Evolutionary conservation across 2,797 vertebrate species (phyloP).

Genomic region (Squalus acanthias): DNA sequence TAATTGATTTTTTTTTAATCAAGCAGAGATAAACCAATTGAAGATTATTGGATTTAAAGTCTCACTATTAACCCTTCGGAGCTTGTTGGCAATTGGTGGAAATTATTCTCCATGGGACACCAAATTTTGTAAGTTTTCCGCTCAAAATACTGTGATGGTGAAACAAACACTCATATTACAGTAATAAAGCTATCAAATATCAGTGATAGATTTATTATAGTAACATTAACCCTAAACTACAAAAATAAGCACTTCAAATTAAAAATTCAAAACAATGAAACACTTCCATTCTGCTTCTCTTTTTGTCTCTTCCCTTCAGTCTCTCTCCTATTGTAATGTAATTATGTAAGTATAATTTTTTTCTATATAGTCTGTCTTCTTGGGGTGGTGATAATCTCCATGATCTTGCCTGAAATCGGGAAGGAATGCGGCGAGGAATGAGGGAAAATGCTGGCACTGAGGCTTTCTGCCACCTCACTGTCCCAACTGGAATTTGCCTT

Average conservation of each 20-base stretch:
- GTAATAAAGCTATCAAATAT: neutral
- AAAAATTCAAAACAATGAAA: neutral
- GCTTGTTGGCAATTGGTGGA: neutral
- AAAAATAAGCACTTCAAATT: neutral
- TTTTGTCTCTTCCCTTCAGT: neutral
- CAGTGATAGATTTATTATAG: neutral
- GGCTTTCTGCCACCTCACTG: neutral
- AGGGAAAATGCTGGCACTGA: neutral
- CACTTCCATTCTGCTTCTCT: neutral
- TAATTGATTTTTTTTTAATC: slow-evolving; percentile 1
- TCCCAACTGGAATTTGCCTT: neutral
- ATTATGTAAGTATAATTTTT: neutral
- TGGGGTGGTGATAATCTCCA: neutral
- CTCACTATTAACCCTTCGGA: neutral
- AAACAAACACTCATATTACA: neutral
- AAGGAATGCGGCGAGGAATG: neutral
- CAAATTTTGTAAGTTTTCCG: neutral
- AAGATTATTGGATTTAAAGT: neutral
- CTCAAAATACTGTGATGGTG: neutral
- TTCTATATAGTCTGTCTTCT: neutral
- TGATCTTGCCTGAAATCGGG: neutral
- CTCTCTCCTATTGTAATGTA: neutral
- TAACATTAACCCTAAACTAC: neutral
- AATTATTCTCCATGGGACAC: neutral
- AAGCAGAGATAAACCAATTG: neutral